Base-by-base conservation (phyloP, 2,113 vertebrate genomes). In the Menidia beryllina region DNA sequence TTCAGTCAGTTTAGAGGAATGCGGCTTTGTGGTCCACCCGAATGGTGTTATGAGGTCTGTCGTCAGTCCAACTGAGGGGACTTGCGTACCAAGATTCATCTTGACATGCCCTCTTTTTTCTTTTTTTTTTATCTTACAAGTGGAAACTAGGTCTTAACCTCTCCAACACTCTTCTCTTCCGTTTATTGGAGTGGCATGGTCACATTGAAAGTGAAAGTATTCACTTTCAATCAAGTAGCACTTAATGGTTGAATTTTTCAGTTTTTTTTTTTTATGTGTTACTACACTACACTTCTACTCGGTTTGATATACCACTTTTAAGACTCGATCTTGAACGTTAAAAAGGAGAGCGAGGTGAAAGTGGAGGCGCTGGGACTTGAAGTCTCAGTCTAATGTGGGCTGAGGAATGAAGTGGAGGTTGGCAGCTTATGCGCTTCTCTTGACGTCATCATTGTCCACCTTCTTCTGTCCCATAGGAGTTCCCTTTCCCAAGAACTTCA, bases 401-500 rank as follows among this genome's bases (percentile, higher is more conserved):
- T 21, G 20, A 57, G 49, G 27, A n/a, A 11, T 41, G 20, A 3
- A 11, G 43, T 49, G 13, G 26, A 65, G 13, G 4, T 45, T 34
- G 41, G 4, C 21, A 19, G 30, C 6, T 13, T 27, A 41, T 55
- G 3, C 11, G 26, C 17, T 26, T 68, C 15, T 69, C 36, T 38
- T 80, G 25, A 65, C 34, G 24, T 72, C 19, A 27, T 26, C 21
- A 57, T 81, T 59, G 69, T 70, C 52, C 9, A 36, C 14, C 36
- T 14, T 11, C 27, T 57, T 77, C 15, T 77, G 43, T 36, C 71
- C 36, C 7, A 0, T 87, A 98, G 97, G 97, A 0, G 96, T 98
- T 48, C 97, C 97, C 1, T 98, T 98, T 61, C 97, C 97, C 67
- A 98, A 97, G 90, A 98, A 98, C 90, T 98, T 98, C 88, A 96